These are phyloP conservation scores for Altica lythri DNA, from an alignment of 2,888 invertebrate genomes.

Conservation along the genomic window DNA sequence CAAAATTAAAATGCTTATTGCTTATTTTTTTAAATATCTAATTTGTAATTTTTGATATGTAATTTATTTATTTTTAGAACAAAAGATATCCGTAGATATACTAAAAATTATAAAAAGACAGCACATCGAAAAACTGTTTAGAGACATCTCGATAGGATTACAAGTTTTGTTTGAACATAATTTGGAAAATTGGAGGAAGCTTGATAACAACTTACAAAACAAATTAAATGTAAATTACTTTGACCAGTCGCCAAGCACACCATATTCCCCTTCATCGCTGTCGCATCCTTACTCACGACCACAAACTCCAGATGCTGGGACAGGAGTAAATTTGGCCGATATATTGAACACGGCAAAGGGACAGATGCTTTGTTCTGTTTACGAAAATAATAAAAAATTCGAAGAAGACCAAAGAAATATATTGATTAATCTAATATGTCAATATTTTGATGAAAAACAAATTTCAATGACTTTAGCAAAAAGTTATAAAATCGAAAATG, in stretches of 20 bases:
- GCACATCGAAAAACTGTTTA: slow-evolving; percentile 34
- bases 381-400: slow-evolving; percentile 32
- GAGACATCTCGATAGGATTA: slow-evolving; percentile 31
- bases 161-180: slow-evolving; percentile 37
- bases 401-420: slow-evolving; percentile 35
- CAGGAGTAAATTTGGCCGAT: slow-evolving; percentile 9
- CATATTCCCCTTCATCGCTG: neutral
- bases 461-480: slow-evolving; percentile 27
- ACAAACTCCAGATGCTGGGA: slow-evolving; percentile 1
- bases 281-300: slow-evolving; percentile 2
- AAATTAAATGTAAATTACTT: slow-evolving; percentile 5
- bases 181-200: slow-evolving; percentile 34
- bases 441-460: slow-evolving; percentile 34
- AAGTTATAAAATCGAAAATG: slow-evolving; percentile 35
- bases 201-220: slow-evolving; percentile 21
- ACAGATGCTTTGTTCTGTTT: slow-evolving; percentile 29
- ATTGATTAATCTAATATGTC: slow-evolving; percentile 28
- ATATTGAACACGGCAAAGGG: slow-evolving; percentile 31
- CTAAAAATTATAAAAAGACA: slow-evolving; percentile 30
- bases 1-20: neutral
- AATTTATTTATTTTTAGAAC: slow-evolving; percentile 7
- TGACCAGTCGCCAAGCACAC: neutral
- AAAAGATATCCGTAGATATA: slow-evolving; percentile 9
- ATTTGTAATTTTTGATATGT: neutral
- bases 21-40: neutral